These are phyloP conservation scores for Scyliorhinus canicula DNA, from an alignment of 2,797 vertebrate genomes.

Conservation along the genomic window DNA sequence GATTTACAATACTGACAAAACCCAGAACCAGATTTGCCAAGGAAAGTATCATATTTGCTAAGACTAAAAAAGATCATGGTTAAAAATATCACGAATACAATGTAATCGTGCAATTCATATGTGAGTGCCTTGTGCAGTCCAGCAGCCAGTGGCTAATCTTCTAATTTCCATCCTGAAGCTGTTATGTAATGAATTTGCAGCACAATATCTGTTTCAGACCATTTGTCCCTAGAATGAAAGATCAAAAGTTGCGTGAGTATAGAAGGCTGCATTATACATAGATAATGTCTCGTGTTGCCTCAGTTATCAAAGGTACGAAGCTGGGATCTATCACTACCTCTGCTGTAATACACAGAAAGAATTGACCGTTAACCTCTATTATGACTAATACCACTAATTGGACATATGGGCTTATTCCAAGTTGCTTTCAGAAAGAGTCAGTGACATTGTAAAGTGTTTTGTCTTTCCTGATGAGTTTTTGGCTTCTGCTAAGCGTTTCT, in stretches of 20 bases:
- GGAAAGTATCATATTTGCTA: background rate
- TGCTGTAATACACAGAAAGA: constrained; percentile 16
- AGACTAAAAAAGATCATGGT: background rate
- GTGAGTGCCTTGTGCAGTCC: background rate
- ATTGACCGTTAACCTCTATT: constrained; percentile 32
- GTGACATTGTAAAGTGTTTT: constrained; percentile 37
- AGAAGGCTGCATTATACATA: background rate
- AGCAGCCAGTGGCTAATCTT: background rate
- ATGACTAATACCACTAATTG: constrained; percentile 33
- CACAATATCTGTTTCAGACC: constrained; percentile 11
- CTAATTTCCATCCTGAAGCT: background rate
- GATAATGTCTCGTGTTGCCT: background rate
- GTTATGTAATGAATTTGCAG: constrained; percentile 1
- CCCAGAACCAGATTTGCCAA: background rate
- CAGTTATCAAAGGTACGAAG: constrained; percentile 22
- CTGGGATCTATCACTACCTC: constrained; percentile 26
- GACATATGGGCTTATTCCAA: constrained; percentile 13
- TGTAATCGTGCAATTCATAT: background rate
- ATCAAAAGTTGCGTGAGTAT: constrained; percentile 7
- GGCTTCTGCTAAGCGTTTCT: background rate
- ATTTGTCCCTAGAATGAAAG: constrained; percentile 24
- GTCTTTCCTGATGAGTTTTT: constrained; percentile 32
- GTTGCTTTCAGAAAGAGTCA: constrained; percentile 24
- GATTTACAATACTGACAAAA: constrained; percentile 13
- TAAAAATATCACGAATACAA: background rate